Base-by-base conservation (phyloP, 2,888 invertebrate genomes). In the Toxonevra muliebris region DNA sequence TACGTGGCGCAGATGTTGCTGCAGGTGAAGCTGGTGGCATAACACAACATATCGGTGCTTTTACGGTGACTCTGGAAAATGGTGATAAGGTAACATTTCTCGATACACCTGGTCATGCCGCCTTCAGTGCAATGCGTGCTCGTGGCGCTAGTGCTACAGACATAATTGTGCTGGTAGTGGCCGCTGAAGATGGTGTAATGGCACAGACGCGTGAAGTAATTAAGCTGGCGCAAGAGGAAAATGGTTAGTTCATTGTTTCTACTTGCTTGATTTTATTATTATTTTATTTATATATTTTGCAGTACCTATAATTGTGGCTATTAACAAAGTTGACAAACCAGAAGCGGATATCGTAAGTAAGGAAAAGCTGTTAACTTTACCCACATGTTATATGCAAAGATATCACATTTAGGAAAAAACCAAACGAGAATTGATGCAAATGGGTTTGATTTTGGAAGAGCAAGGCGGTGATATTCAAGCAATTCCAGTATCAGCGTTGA, bases 121-220 rank as follows among this genome's bases (percentile, higher is more conserved):
- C 99, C 0, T 99, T 99, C 85, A 89, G 90, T 59, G 89, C 96
- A 1, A 98, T 99, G 97, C 87, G 98, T 65, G 90, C 93, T 10
- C 90, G 98, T 60, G 99, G 99, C n/a, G 98, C 98, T 0, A 87
- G 89, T 76, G 91, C 93, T 65, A 98, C 99, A 0, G 99, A 99
- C 85, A 90, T 98, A 64, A 94, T 98, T 63, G 92, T 98, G 69
- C 87, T 98, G 65, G 98, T 99, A 40, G 96, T 99, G 52, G 99
- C 99, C 1, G 98, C 98, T 0, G 98, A 99, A 85, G 99, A 99
- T 86, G 98, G 99, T 4, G 97, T 98, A 54, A 98, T 97, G 96
- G 94, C 96, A 68, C 99, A 99, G 87, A 99, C 99, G 0, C 82
- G 92, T 1, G 96, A 99, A 86, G 96, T 95, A 41, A 92, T 99